A percentile compares a stretch with the other conserved stretches of the same genome.
These are phyloP conservation scores for Orthosia cruda DNA, from an alignment of 2,888 invertebrate species.

Conservation along the genomic window DNA sequence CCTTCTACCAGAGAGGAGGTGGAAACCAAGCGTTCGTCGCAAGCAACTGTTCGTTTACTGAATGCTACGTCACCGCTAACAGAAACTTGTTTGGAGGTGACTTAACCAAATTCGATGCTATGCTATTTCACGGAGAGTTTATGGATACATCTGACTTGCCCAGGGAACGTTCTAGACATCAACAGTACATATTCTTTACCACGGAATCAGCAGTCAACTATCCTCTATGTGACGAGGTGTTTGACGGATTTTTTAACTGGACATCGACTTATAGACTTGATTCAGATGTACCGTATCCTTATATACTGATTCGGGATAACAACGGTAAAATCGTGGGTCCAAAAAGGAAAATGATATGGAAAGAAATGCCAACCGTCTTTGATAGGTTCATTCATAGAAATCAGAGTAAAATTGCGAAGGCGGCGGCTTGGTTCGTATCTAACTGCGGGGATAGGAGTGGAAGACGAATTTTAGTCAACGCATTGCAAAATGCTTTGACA, in stretches of 20 bases:
- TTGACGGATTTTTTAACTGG: neutral
- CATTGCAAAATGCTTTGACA: neutral
- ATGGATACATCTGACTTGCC: neutral
- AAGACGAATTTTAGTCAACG: neutral
- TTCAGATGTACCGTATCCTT: neutral
- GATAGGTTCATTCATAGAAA: neutral
- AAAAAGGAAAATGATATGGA: neutral
- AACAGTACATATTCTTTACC: neutral
- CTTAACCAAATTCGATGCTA: neutral
- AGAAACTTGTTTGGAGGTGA: neutral
- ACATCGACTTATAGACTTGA: neutral
- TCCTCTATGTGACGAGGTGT: neutral
- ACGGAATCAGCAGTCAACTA: neutral
- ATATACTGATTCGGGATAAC: conserved; percentile 1
- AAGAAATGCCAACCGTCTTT: neutral
- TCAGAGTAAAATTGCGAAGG: neutral
- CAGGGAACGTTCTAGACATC: neutral
- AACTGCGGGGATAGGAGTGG: neutral
- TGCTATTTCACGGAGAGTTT: neutral
- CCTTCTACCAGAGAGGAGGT: neutral
- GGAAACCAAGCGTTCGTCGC: neutral
- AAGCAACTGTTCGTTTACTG: neutral
- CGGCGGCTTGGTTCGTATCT: neutral
- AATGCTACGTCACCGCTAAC: neutral
- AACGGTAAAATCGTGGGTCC: neutral